phyloP scores from a whole-genome alignment of 2,797 vertebrate species.

The Sebastolobus altivelis region DNA sequence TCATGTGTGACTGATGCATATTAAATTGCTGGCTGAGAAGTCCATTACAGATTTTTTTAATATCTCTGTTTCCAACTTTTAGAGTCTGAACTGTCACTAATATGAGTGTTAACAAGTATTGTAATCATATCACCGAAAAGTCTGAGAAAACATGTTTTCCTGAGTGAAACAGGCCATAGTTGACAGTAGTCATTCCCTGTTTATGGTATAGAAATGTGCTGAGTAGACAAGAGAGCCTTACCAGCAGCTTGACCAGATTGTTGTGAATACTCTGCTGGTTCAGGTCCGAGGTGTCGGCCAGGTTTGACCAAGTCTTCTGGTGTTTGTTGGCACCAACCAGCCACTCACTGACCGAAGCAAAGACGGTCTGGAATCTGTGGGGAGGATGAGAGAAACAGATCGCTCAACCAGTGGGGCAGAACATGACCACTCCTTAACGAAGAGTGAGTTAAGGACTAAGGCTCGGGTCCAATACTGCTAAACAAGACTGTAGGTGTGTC shows the following conservation, averaged over 20 bases:
- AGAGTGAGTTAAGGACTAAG: constrained; percentile 17
- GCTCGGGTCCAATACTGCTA: constrained; percentile 11
- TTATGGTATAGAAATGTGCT: background rate
- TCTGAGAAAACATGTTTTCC: background rate
- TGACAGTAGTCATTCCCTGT: background rate
- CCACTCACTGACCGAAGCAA: constrained; percentile 85
- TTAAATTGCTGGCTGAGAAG: background rate
- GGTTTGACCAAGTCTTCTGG: constrained; percentile 86
- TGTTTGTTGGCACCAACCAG: constrained; percentile 84
- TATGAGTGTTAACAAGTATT: too few relatives aligned
- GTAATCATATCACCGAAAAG: background rate
- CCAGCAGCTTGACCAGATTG: constrained; percentile 87
- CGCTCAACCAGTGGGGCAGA: constrained; percentile 48
- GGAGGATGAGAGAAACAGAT: constrained; percentile 44
- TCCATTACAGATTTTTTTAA: background rate
- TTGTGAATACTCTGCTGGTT: constrained; percentile 80
- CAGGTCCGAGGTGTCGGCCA: constrained; percentile 79
- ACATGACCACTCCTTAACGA: constrained; percentile 20
- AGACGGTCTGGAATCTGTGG: constrained; percentile 88
- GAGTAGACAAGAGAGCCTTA: constrained; percentile 63
- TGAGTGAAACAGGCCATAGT: background rate
- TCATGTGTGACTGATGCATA: background rate
- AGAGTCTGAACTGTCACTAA: too few relatives aligned
- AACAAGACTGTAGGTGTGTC: background rate
- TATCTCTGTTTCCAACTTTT: too few relatives aligned